Base-by-base conservation (phyloP, 2,888 invertebrate genomes). In the Cosmopolites sordidus region DNA sequence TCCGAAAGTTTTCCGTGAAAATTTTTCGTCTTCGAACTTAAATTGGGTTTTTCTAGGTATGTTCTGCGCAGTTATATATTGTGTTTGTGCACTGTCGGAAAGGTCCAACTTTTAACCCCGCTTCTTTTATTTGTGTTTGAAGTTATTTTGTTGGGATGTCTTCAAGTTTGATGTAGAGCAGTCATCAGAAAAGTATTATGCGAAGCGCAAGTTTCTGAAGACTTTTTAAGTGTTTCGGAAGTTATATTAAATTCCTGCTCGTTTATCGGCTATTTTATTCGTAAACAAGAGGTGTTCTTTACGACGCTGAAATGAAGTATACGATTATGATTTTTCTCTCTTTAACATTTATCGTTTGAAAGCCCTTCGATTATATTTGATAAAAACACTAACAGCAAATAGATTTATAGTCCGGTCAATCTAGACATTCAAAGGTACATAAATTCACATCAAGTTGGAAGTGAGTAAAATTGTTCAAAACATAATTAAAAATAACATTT, bases 21-120 rank as follows among this genome's bases (percentile, higher is more conserved):
- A 56, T 52, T 46, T 56, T 56, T 48, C 50, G 16, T 42, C 41
- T 37, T 50, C 29, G 47, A 59, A 58, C 50, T 59, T 58, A 58
- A 58, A 58, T 59, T 58, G 55, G 52, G 46, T 58, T 56, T 58
- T 42, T 37, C 51, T 22, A 43, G 48, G 43, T 41, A 38, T 38
- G 37, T 50, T 49, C 39, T 15, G 30, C 16, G 16, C 30, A 33
- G 37, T 46, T 50, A 50, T 54, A 43, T 46, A 42, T 50, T 49
- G 38, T 54, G 46, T 50, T 42, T 50, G 45, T 41, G 41, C 37
- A 37, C 48, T 16, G 43, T 53, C 48, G 9, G 18, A 44, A 44
- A 44, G 1, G 14, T 44, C 40, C 14, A 48, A 47, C 47, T 43
- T 48, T 48, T 39, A 29, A 8, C 22, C 16, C 18, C 16, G n/a